phyloP scores from a whole-genome alignment of 2,113 vertebrate species.

The Cyprinodon brontotheroides region DNA sequence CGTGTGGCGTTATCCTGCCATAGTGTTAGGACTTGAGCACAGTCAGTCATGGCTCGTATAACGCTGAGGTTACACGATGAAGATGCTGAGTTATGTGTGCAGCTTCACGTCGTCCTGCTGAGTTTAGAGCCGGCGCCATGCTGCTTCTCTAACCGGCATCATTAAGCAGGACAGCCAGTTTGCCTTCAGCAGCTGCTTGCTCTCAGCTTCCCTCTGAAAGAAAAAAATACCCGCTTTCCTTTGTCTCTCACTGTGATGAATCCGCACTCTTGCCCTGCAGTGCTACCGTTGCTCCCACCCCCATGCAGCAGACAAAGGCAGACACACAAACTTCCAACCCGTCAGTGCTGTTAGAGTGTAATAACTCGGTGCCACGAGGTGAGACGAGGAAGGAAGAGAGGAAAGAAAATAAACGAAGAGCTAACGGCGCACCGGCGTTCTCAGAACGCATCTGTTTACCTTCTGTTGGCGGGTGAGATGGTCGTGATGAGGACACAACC shows the following conservation, averaged over 20 bases:
- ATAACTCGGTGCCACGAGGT: conserved; percentile 23
- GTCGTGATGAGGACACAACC: conserved; percentile 79
- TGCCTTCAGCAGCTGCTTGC: conserved; percentile 37
- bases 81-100: conserved; percentile 42
- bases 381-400: conserved; percentile 21
- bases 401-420: conserved; percentile 34
- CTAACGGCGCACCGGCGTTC: conserved; percentile 54
- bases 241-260: conserved; percentile 15
- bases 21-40: conserved; percentile 16
- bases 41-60: conserved; percentile 43
- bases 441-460: conserved; percentile 74
- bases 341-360: conserved; percentile 47
- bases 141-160: conserved; percentile 42
- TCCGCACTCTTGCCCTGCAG: conserved; percentile 12
- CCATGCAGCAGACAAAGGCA: conserved; percentile 58
- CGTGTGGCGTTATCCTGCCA: conserved; percentile 10
- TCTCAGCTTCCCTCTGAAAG: conserved; percentile 34
- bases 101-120: conserved; percentile 45
- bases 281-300: conserved; percentile 43
- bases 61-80: conserved; percentile 60
- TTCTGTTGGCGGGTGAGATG: conserved; percentile 79
- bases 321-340: conserved; percentile 30
- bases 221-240: conserved; percentile 35
- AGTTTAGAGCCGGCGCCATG: conserved; percentile 46
- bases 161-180: conserved; percentile 39